Conservation (phyloP, 2,797 vertebrate species). For the Chanos chanos region DNA sequence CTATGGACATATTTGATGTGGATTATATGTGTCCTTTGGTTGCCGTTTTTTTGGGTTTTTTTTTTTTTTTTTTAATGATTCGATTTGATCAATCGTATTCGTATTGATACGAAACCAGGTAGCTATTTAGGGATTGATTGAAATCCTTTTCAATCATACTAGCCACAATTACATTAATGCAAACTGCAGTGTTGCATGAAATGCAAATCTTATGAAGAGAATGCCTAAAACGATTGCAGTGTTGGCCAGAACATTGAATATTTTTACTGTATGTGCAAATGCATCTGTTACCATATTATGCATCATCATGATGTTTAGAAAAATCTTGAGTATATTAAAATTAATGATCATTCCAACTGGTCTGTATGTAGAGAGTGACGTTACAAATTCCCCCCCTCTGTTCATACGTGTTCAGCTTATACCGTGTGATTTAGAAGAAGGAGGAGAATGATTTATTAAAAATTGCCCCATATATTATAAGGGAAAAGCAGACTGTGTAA, state of each 20-base stretch:
- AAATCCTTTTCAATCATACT: slow-evolving; percentile 7
- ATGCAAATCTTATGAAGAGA: slow-evolving; percentile 39
- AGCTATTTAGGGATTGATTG: slow-evolving; percentile 6
- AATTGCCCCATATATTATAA: slow-evolving; percentile 7
- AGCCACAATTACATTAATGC: slow-evolving; percentile 34
- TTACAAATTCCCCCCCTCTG: slow-evolving; percentile 28
- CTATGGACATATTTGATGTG: slow-evolving; percentile 30
- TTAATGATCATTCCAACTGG: not conserved
- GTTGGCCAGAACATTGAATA: slow-evolving; percentile 6
- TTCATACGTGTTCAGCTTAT: slow-evolving; percentile 37
- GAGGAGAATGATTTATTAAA: slow-evolving; percentile 11
- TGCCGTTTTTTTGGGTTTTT: slow-evolving; percentile 16
- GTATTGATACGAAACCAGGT: slow-evolving; percentile 12
- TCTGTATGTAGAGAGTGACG: slow-evolving; percentile 24
- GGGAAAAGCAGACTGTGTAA: not conserved
- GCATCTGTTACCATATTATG: not conserved
- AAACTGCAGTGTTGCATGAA: slow-evolving; percentile 50
- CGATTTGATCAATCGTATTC: slow-evolving; percentile 22
- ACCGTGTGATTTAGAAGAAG: slow-evolving; percentile 7
- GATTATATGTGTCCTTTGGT: slow-evolving; percentile 16
- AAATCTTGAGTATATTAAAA: slow-evolving; percentile 1
- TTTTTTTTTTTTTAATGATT: slow-evolving; percentile 30
- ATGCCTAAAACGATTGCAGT: slow-evolving; percentile 29
- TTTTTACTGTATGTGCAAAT: not conserved
- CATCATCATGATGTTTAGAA: not conserved